Conservation (phyloP, 2,888 invertebrate genomes). For the Brassicogethes aeneus region DNA sequence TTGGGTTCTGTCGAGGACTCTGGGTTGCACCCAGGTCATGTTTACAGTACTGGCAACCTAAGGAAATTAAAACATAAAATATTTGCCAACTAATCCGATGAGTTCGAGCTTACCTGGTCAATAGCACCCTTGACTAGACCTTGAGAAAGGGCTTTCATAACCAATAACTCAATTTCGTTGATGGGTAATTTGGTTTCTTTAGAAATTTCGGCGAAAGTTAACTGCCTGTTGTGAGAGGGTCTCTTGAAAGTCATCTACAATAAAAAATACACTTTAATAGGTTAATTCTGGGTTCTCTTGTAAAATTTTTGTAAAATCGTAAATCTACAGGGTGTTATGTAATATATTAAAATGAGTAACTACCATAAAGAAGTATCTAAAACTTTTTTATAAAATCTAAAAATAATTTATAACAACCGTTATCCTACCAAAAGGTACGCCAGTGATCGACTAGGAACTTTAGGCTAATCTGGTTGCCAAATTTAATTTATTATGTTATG, state of each 20-base stretch:
- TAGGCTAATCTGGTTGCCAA: too few species aligned
- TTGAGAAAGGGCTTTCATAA: conserved; percentile 96
- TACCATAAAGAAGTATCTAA: too few species aligned
- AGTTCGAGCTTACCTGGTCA: conserved; percentile 81
- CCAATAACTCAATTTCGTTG: conserved; percentile 85
- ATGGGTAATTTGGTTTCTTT: conserved; percentile 73
- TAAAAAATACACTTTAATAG: too few species aligned
- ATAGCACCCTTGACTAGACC: conserved; percentile 90
- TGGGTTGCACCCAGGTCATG: conserved; percentile 80
- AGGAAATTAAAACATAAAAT: conserved; percentile 9
- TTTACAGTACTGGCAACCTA: conserved; percentile 53
- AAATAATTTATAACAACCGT: too few species aligned
- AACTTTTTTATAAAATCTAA: too few species aligned
- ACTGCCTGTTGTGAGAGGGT: conserved; percentile 74
- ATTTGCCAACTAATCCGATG: conserved; percentile 2
- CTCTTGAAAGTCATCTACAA: conserved; percentile 96
- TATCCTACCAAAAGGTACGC: too few species aligned
- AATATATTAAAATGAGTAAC: too few species aligned
- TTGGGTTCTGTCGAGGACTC: conserved; percentile 63
- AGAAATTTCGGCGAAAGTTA: conserved; percentile 87
- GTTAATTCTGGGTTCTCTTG: conserved; percentile 2
- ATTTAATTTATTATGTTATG: too few species aligned
- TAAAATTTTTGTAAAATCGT: too few species aligned
- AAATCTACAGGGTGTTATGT: too few species aligned
- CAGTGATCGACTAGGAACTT: too few species aligned